Base-by-base conservation (phyloP, 1,140 invertebrate genomes). In the Heliconius melpomene region DNA sequence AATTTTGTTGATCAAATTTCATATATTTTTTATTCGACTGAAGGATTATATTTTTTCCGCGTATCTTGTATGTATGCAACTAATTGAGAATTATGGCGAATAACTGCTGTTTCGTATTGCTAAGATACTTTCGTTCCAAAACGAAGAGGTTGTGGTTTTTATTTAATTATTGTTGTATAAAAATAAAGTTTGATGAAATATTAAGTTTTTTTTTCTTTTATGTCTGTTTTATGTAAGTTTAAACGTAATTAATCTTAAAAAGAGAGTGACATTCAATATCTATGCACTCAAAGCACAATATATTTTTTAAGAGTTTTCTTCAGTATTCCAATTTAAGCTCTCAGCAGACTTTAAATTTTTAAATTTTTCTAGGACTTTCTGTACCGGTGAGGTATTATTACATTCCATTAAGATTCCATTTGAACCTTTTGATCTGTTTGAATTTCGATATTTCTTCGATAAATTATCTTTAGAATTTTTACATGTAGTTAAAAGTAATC, bases 331-430 rank as follows among this genome's bases (percentile, higher is more conserved):
- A 66, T 26, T 66, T 11, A 3, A 29, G 23, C 5, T 66, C 3
- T 66, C 60, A 29, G 11, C 60, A 66, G 60, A 78, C 85, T 90
- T 90, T 3, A 94, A 79, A n/a, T 89, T 77, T 57, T 85, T 72
- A 84, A 94, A 94, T 82, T 88, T 93, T 70, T 91, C 82, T n/a
- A 94, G 81, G 29, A 94, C 85, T 80, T 87, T 91, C 74, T 90
- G 88, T 18, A 84, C 91, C 0, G 89, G 86, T 1, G 91, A 87
- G 9, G 83, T 82, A 75, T 83, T 86, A 11, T 26, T 66, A 26
- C 26, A 66, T 26, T 29, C 60, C 29, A 13, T 29, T 66, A 26
- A 29, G 9, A 3, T 66, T 11, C 13, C 13, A 29, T 29, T 66
- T 16, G 23, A 66, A 16, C 23, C 0, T 13, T 66, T 66, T 2